Evolutionary conservation across 2,888 invertebrate species (phyloP), one percentile per base, ranked within the genome.

Genomic region (Conops quadrifasciatus): DNA sequence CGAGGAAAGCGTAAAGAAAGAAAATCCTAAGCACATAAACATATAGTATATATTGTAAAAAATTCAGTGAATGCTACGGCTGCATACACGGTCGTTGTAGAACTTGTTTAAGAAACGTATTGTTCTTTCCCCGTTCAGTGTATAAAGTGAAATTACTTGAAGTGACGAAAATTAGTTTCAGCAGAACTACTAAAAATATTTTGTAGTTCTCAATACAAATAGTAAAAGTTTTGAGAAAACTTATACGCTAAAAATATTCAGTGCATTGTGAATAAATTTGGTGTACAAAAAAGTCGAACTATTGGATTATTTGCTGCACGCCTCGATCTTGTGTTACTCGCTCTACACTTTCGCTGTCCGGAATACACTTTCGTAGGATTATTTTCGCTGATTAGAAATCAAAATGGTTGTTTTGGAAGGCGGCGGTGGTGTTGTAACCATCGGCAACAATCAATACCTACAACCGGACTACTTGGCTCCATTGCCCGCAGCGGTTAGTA

Each of bases 401-500:
- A n/a, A n/a, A 72, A 95, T 95, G 95, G 94, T 94, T 89, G 94
- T 95, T 87, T 90, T 95, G 88, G 94, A 95, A 91, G 93, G 93
- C 88, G 93, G 93, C 89, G 92, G 92, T 88, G 93, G 92, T 89
- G 93, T 96, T 91, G 91, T 94, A 89, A 91, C 94, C 83, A 91
- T 93, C 80, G 93, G 93, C 86, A 94, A 93, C 82, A 95, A 96
- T 88, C 97, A 97, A 89, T 97, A 97, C 87, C 89, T 97, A 80
- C 94, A 96, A 87, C 97, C 97, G 87, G 97, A 97, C 90, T 97
- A 97, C 88, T 89, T 97, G 83, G 93, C 96, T 79, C 97, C 97
- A 79, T 90, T 97, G 85, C 94, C 96, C 77, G 94, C 96, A 75
- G 93, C 96, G 92, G 97, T 97, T 91, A 93, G 95, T 91, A 74